Evolutionary conservation across 1,140 invertebrate species (phyloP), one percentile per base, ranked within the genome.

Genomic region (Microvelia longipes): DNA sequence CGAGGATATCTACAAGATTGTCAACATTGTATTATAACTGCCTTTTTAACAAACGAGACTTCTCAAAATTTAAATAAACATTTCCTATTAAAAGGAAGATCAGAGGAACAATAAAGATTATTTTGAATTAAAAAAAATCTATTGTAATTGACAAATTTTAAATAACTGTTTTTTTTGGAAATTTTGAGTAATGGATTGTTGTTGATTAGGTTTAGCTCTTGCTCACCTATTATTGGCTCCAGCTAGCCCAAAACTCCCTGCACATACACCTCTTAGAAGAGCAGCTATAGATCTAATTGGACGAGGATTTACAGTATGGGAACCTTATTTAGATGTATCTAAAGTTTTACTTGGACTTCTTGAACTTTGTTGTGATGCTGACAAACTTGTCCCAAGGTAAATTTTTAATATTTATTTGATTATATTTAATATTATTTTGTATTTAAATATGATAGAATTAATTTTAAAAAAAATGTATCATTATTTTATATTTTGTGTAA

Each of bases 241-340:
- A 27, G 85, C 92, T 24, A 87, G 87, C 26, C 79, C 85, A 1
- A 88, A 90, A 73, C 80, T 98, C 69, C 94, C 94, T 0, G 82
- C 91, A 19, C 90, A 96, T 79, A 96, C 94, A 19, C 88, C 94
- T 0, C 81, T 98, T 28, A 82, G 96, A 24, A 81, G 96, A 72
- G 96, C 97, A 24, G 95, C 97, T 1, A 96, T 99, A 64, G 97
- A 99, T 85, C 83, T 99, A 66, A 88, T 96, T 71, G 92, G 97
- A 0, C 85, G 96, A 66, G 97, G 97, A 28, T 99, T 99, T 78
- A 94, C 93, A 0, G 94, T 98, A 0, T 99, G 97, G 97, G 96
- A 99, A 79, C 95, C 96, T 0, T 97, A 98, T 80, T 79, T 99
- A 26, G 96, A 99, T 80, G 94, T 98, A 66, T 96, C 94, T 30